Conservation (phyloP, 2,888 invertebrate genomes). For the Cheilosia pagana region DNA sequence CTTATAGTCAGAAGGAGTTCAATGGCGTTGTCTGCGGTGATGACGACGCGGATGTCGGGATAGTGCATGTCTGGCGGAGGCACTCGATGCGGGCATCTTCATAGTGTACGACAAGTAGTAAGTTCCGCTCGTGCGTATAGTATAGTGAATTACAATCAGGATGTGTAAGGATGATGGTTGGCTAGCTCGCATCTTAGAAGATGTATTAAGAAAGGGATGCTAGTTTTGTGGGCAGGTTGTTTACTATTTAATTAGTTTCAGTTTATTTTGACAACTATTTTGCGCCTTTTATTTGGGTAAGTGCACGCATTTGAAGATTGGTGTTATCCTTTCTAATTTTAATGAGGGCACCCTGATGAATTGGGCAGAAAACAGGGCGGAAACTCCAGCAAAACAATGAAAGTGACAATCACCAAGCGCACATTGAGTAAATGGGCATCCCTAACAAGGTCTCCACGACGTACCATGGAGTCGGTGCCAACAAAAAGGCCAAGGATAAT, state of each 20-base stretch:
- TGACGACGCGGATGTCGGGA: constrained; percentile 12
- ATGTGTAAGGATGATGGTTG: constrained; percentile 16
- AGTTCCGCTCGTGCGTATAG: background rate
- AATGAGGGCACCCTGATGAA: no score
- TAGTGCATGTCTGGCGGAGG: constrained; percentile 16
- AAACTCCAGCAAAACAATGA: no score
- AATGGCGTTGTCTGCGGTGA: constrained; percentile 58
- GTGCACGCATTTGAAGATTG: no score
- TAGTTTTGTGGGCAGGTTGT: background rate
- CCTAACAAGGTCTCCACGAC: no score
- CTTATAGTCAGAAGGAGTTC: constrained; percentile 43
- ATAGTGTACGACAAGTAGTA: background rate
- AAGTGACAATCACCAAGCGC: no score
- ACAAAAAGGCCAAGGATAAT: no score
- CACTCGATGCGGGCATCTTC: constrained; percentile 26
- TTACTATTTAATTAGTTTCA: constrained; percentile 1
- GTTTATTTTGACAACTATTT: no score
- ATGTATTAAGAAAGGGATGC: background rate
- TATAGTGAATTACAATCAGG: background rate
- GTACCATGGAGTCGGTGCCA: no score
- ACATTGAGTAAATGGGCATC: no score
- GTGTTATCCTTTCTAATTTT: no score
- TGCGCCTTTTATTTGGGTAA: no score
- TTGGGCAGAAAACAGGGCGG: no score
- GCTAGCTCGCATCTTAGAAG: constrained; percentile 17